Evolutionary conservation across 2,797 vertebrate species (phyloP).

Genomic region (Tokudaia muenninki): DNA sequence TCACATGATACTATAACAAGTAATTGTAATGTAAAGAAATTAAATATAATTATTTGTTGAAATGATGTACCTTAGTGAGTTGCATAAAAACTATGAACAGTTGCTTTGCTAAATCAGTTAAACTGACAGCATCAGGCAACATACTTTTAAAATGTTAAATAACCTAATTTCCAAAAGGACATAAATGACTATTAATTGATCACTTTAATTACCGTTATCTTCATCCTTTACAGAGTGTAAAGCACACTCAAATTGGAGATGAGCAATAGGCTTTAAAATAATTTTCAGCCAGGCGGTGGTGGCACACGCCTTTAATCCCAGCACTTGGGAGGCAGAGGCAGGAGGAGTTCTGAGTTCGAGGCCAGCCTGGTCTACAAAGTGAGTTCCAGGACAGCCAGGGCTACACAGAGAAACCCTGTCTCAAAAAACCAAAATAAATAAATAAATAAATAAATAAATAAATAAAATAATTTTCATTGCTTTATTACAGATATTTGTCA

Average conservation of each 20-base stretch:
- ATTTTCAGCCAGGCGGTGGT: neutral
- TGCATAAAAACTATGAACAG: neutral
- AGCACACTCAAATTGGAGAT: conserved; percentile 20
- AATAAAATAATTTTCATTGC: neutral
- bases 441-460: too few relatives aligned
- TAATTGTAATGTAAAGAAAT: conserved; percentile 42
- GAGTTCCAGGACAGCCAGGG: too few relatives aligned
- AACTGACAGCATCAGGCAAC: neutral
- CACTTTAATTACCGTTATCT: conserved; percentile 15
- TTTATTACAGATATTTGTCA: conserved; percentile 55
- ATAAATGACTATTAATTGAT: conserved; percentile 25
- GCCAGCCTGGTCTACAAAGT: too few relatives aligned
- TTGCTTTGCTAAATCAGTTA: neutral
- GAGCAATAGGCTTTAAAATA: neutral
- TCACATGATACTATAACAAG: neutral
- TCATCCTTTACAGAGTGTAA: conserved; percentile 51
- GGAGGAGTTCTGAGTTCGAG: too few relatives aligned
- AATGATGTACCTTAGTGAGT: conserved; percentile 7
- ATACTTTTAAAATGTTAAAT: conserved; percentile 58
- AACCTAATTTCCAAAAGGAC: neutral
- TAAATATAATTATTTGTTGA: conserved; percentile 47
- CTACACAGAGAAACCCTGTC: too few relatives aligned
- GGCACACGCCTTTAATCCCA: too few relatives aligned
- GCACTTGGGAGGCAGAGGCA: too few relatives aligned
- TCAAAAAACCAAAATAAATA: too few relatives aligned